Conservation (phyloP, 2,888 invertebrate species). For the Leptopterna dolabrata region DNA sequence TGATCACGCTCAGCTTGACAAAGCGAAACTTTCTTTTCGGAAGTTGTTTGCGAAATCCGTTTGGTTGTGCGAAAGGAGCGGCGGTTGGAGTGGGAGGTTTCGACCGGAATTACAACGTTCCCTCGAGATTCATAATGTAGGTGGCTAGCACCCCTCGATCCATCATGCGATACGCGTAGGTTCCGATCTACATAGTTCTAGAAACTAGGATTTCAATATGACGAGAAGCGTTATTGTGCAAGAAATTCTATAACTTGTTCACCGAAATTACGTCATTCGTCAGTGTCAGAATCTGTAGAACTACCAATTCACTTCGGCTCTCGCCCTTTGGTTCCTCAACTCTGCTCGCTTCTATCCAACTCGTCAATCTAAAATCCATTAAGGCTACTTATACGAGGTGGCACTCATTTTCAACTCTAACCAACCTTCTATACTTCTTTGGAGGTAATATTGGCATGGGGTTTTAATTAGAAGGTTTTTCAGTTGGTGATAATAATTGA, state of each 20-base stretch:
- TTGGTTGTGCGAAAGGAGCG: background rate
- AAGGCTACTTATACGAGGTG: too few relatives aligned
- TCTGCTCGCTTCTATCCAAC: too few relatives aligned
- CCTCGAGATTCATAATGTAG: conserved; percentile 21
- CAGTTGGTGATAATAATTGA: too few relatives aligned
- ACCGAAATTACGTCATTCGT: background rate
- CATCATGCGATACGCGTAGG: background rate
- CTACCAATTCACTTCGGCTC: too few relatives aligned
- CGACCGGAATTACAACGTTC: background rate
- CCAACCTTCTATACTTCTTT: too few relatives aligned
- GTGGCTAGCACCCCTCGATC: background rate
- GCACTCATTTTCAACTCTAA: too few relatives aligned
- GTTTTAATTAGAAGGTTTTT: too few relatives aligned
- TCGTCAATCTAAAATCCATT: too few relatives aligned
- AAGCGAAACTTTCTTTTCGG: conserved; percentile 25
- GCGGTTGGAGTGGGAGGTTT: background rate
- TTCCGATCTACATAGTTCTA: conserved; percentile 3
- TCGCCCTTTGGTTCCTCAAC: too few relatives aligned
- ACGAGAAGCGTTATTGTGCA: background rate
- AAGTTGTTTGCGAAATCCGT: conserved; percentile 20
- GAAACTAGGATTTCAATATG: background rate
- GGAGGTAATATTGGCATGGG: too few relatives aligned
- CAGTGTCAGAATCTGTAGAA: too few relatives aligned
- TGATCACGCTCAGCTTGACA: conserved; percentile 34
- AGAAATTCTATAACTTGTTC: background rate